phyloP scores from a whole-genome alignment of 2,888 invertebrate species.

The Trypoxylon attenuatum region DNA sequence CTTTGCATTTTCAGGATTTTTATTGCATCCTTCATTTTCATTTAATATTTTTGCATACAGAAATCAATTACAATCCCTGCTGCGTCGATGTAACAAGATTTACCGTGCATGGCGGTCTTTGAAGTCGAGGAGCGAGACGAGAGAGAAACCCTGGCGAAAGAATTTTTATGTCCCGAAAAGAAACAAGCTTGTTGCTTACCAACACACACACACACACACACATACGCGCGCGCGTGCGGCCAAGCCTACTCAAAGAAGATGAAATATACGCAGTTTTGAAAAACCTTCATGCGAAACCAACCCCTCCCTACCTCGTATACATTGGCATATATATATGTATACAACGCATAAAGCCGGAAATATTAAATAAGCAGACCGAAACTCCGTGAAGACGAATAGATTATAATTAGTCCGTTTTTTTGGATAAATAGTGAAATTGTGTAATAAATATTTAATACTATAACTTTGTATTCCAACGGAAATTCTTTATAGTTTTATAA shows the following conservation, averaged over 20 bases:
- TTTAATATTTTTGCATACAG: constrained; percentile 23
- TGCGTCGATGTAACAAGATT: constrained; percentile 37
- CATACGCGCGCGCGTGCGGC: not conserved
- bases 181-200: constrained; percentile 5
- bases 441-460: too few relatives aligned
- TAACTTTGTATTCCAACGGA: too few relatives aligned
- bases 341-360: too few relatives aligned
- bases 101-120: constrained; percentile 26
- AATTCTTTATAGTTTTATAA: too few relatives aligned
- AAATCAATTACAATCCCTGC: constrained; percentile 44
- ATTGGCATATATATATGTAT: too few relatives aligned
- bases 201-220: not conserved
- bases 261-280: constrained; percentile 28
- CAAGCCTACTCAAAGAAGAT: constrained; percentile 4
- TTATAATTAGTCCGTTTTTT: too few relatives aligned
- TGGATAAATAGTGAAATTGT: too few relatives aligned
- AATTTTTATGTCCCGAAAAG: constrained; percentile 39
- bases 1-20: not conserved
- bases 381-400: too few relatives aligned
- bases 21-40: constrained; percentile 26
- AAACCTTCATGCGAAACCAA: constrained; percentile 19
- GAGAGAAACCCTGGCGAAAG: constrained; percentile 24
- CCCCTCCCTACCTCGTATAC: too few relatives aligned
- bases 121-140: constrained; percentile 12
- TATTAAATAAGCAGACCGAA: too few relatives aligned